Evolutionary conservation across 2,113 vertebrate genomes (phyloP).

Genomic region (Charadrius vociferus): DNA sequence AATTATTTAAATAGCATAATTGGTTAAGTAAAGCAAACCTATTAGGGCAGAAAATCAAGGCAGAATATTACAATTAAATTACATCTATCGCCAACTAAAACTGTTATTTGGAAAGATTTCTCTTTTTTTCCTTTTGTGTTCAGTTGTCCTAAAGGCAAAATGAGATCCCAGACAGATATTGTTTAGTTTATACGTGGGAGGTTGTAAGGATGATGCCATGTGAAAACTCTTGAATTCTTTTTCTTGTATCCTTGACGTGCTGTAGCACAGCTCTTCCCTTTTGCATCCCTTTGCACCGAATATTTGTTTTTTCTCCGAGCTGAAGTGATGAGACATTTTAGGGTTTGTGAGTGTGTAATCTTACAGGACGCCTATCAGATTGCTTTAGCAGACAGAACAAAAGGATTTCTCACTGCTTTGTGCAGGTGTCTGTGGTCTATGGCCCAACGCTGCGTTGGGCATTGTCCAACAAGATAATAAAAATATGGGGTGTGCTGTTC

Average conservation of each 20-base stretch:
- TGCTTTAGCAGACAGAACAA: background rate
- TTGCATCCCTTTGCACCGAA: background rate
- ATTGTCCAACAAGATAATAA: background rate
- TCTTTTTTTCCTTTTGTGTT: background rate
- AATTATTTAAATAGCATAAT: background rate
- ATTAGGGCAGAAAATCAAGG: background rate
- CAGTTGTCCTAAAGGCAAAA: background rate
- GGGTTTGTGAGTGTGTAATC: background rate
- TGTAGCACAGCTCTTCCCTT: background rate
- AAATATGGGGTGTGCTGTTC: background rate
- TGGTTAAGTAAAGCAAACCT: background rate
- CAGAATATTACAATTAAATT: background rate
- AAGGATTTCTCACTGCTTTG: too few relatives aligned
- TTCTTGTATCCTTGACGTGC: background rate
- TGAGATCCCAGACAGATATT: background rate
- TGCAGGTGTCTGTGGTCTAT: fast-evolving
- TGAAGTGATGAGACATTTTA: background rate
- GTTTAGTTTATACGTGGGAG: background rate
- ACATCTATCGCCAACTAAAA: background rate
- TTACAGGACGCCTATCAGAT: background rate
- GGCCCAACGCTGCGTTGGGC: background rate
- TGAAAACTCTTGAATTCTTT: background rate
- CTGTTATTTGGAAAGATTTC: background rate
- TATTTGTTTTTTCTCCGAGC: background rate
- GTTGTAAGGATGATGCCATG: background rate